phyloP scores from a whole-genome alignment of 2,888 invertebrate species.

The Epicampocera succincta region DNA sequence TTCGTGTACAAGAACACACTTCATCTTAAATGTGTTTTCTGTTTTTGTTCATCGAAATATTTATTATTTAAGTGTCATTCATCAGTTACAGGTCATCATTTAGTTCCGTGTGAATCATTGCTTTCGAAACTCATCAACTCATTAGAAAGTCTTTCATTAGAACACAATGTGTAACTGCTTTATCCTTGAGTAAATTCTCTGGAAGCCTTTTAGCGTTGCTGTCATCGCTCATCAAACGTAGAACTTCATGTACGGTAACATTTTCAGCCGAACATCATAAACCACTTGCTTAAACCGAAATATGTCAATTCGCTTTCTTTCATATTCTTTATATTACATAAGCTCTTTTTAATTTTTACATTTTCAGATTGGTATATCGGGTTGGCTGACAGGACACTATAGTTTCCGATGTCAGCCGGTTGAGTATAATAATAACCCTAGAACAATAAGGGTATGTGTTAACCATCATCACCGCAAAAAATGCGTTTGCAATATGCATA shows the following conservation, averaged over 20 bases:
- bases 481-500: constrained; percentile 15
- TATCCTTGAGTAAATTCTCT: neutral
- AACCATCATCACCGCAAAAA: constrained; percentile 70
- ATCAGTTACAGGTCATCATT: no score
- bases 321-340: constrained; percentile 34
- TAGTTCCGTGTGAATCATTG: no score
- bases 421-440: constrained; percentile 95
- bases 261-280: neutral
- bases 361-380: constrained; percentile 91
- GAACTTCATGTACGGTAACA: no score
- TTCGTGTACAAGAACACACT: no score
- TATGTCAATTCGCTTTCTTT: constrained; percentile 1
- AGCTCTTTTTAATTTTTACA: constrained; percentile 56
- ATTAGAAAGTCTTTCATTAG: no score
- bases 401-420: constrained; percentile 98
- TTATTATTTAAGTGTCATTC: no score
- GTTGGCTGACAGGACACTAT: constrained; percentile 98
- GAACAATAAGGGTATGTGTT: constrained; percentile 91
- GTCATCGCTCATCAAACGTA: no score
- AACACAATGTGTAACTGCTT: no score
- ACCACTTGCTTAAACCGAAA: constrained; percentile 1
- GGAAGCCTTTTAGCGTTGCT: neutral
- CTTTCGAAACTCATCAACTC: no score
- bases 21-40: no score
- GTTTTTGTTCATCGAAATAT: no score